Base-by-base conservation (phyloP, 2,797 vertebrate genomes). In the Hydrophis major region DNA sequence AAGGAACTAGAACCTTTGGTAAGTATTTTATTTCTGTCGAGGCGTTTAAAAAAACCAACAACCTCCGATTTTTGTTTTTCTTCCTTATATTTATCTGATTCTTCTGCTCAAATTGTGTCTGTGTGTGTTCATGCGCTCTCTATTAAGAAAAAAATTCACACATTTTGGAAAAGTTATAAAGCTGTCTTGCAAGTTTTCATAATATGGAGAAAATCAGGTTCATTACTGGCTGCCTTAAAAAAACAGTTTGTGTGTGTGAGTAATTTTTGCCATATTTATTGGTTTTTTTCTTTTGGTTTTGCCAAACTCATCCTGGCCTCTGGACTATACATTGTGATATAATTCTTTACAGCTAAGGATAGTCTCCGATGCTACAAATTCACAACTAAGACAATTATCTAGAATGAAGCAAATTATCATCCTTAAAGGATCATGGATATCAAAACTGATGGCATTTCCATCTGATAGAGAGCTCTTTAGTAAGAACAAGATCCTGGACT, bases 1-100 rank as follows among this genome's bases (percentile, higher is more conserved):
- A 98, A 98, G 96, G 98, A 99, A 93, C 97, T 99, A 55, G 98
- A 98, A 92, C 98, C 98, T 93, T 97, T 99, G 98, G 98, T 99
- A 97, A 98, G 98, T 96, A 56, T 53, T 78, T 42, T 14, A 1
- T 1, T 10, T 22, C 13, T 59, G 37, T 7, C 6, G 1, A 10
- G 91, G 88, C 83, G 6, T 50, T 27, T 14, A 37, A 32, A 90
- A 56, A 88, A 11, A 28, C 0, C 11, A 56, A 56, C 12, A 12
- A 56, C 32, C 32, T n/a, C 10, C 90, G 88, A 27, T 91, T 63
- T 55, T 90, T 92, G n/a, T 11, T 60, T 14, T 37, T 90, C 11
- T 16, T 4, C 88, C 88, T 90, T 88, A 56, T 27, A 55, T 7
- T 63, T 56, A 13, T 10, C n/a, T 57, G 47, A 57, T 11, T 69